These are phyloP conservation scores for Pangasius djambal DNA, from an alignment of 2,797 vertebrate species.

Conservation along the genomic window DNA sequence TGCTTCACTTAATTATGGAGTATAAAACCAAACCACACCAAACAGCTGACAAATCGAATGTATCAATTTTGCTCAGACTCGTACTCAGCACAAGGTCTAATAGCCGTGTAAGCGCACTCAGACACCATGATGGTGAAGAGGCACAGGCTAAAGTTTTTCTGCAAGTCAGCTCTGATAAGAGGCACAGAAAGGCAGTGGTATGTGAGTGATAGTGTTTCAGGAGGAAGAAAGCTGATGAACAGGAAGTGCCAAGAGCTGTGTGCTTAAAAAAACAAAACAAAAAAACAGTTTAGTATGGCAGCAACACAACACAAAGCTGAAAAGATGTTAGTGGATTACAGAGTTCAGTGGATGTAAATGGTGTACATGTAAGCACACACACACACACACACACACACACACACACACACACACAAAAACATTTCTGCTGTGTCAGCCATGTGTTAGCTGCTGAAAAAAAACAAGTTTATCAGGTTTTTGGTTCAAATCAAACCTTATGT, in stretches of 20 bases:
- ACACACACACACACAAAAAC: background rate
- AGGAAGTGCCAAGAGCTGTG: constrained; percentile 36
- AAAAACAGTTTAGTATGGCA: constrained; percentile 9
- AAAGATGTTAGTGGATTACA: constrained; percentile 19
- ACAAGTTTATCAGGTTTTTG: background rate
- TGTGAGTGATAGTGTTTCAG: constrained; percentile 27
- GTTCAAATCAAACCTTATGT: background rate
- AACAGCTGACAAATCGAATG: background rate
- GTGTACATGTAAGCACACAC: no score
- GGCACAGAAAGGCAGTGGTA: background rate
- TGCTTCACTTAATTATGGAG: background rate
- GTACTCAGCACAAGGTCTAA: background rate
- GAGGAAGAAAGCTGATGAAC: constrained; percentile 36
- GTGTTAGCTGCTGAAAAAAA: background rate
- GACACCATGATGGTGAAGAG: background rate
- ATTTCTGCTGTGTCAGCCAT: background rate
- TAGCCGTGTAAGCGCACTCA: background rate
- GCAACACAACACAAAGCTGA: constrained; percentile 23
- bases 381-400: no score
- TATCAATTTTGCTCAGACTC: background rate
- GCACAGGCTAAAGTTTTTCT: background rate
- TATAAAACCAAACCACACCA: background rate
- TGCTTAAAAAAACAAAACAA: background rate
- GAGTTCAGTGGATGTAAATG: background rate
- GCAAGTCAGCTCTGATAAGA: background rate